A percentile compares a stretch with the other conserved stretches of the same genome.
phyloP scores from a whole-genome alignment of 2,113 vertebrate genomes.

The Nycticorax nycticorax region DNA sequence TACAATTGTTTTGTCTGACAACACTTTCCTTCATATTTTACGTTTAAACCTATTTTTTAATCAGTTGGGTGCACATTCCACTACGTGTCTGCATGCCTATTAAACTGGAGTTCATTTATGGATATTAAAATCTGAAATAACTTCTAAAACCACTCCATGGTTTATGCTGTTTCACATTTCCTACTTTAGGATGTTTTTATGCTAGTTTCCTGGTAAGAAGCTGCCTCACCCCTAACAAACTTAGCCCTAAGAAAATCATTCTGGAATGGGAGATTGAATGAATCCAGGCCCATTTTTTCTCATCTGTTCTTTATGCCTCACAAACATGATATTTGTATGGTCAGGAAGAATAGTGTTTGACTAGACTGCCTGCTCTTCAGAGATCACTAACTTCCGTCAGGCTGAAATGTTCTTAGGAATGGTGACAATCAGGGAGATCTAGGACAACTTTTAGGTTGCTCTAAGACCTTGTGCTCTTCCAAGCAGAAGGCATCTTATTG shows the following conservation, averaged over 20 bases:
- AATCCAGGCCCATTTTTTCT: not conserved
- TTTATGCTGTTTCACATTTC: not conserved
- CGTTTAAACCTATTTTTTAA: not conserved
- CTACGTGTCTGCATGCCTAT: not conserved
- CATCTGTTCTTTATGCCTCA: not conserved
- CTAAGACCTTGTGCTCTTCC: not conserved
- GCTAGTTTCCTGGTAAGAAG: not conserved
- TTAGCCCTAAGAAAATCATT: not conserved
- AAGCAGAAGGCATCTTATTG: not conserved
- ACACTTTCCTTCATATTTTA: not conserved
- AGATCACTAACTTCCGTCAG: not conserved
- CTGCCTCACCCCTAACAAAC: not conserved
- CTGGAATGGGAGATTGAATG: not conserved
- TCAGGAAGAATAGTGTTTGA: not conserved
- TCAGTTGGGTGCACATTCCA: not conserved
- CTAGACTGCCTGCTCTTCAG: not conserved
- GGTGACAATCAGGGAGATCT: not conserved
- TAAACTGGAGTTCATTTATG: not conserved
- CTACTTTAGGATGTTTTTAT: rapidly evolving
- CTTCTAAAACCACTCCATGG: not conserved
- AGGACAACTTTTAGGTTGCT: not conserved
- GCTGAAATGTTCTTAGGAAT: not conserved
- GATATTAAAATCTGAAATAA: not conserved
- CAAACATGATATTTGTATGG: rapidly evolving
- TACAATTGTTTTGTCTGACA: not conserved